Evolutionary conservation across 1,140 invertebrate species (phyloP).

Genomic region (Drosophila littoralis): DNA sequence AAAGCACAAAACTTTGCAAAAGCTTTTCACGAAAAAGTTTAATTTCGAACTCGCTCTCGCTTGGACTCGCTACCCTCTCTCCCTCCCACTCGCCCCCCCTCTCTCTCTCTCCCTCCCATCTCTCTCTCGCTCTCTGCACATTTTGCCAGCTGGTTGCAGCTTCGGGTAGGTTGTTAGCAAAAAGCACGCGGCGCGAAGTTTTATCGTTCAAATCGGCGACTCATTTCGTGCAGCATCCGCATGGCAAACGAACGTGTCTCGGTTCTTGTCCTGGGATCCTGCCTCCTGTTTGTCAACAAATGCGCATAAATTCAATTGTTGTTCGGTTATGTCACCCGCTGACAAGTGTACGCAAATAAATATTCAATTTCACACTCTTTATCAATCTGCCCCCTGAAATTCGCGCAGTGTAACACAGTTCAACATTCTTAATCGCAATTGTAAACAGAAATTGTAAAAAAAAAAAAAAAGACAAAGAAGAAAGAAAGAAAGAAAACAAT

Average conservation of each 20-base stretch:
- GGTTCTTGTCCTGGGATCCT: conserved; percentile 6
- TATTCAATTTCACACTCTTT: neutral
- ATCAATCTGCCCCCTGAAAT: neutral
- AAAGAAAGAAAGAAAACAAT: neutral
- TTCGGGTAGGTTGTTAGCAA: neutral
- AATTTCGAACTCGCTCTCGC: conserved; percentile 15
- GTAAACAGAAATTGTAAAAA: conserved; percentile 23
- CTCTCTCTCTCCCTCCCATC: neutral
- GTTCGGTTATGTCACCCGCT: conserved; percentile 41
- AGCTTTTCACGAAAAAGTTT: conserved; percentile 30
- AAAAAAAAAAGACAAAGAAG: neutral
- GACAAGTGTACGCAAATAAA: conserved; percentile 14
- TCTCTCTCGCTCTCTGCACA: neutral
- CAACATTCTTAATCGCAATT: neutral
- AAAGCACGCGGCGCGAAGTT: conserved; percentile 24
- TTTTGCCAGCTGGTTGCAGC: conserved; percentile 10
- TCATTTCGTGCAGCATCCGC: conserved; percentile 54
- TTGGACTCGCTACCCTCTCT: too few species aligned
- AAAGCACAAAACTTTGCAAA: conserved; percentile 39
- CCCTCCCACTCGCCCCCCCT: neutral
- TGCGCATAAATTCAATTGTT: conserved; percentile 50
- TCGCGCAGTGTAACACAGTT: conserved; percentile 2
- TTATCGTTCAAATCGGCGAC: neutral
- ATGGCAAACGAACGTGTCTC: conserved; percentile 32
- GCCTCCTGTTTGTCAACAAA: conserved; percentile 51